Conservation (phyloP, 2,797 vertebrate species). For the Callimico goeldii region DNA sequence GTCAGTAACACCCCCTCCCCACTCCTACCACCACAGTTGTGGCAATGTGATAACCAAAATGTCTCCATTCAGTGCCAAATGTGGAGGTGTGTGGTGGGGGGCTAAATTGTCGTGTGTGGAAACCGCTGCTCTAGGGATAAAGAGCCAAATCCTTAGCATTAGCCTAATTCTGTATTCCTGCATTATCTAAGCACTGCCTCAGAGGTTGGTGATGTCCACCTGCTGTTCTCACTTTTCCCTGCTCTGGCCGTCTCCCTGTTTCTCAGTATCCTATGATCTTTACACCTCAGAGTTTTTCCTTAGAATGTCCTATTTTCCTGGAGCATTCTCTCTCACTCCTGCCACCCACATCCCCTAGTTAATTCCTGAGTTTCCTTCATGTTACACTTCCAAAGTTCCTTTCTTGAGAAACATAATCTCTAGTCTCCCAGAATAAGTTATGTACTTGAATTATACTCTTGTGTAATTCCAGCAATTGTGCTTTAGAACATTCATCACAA, state of each 20-base stretch:
- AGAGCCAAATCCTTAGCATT: not conserved
- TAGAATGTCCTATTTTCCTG: not conserved
- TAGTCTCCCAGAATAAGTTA: not conserved
- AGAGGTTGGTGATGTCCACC: not conserved
- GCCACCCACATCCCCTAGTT: not conserved
- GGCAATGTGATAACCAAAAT: not conserved
- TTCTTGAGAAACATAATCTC: not conserved
- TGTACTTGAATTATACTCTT: not conserved
- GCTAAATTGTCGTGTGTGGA: not conserved
- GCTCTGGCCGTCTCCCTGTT: not conserved
- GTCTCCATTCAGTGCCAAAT: not conserved
- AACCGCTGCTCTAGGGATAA: not conserved
- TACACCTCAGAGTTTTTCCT: not conserved
- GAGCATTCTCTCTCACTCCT: not conserved
- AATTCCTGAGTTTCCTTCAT: not conserved
- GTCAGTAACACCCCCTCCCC: too few relatives aligned
- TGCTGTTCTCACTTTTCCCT: not conserved
- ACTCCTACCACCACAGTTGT: not conserved
- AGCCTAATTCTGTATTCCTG: not conserved
- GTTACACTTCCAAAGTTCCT: not conserved
- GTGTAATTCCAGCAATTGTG: not conserved
- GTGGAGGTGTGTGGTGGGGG: too few relatives aligned
- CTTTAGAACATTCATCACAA: not conserved
- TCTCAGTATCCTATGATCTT: not conserved
- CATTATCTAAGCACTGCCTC: not conserved